Evolutionary conservation across 2,888 invertebrate genomes (phyloP), one percentile per base, ranked within the genome.

Genomic region (Parnassius apollo): DNA sequence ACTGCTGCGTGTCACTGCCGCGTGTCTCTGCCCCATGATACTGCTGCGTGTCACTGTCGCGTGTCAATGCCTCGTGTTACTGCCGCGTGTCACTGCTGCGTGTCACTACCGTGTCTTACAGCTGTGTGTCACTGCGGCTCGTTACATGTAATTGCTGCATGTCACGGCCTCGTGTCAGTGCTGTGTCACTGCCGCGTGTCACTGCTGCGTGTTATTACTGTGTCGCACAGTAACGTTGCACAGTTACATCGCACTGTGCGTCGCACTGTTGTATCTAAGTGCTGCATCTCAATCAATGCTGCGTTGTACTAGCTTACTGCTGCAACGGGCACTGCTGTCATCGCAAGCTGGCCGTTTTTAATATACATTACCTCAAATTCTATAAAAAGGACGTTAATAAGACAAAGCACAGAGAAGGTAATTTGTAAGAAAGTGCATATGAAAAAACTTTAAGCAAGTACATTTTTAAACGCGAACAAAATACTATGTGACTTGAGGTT

Each of bases 1-100:
- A 95, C 1, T 82, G 94, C 62, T 84, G 93, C n/a, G 67, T 94
- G 97, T 60, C 84, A 97, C 94, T 64, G 1, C 94, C 98, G 51
- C 86, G n/a, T n/a, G n/a, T n/a, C n/a, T n/a, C n/a, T 96, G 93
- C 96, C 61, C 94, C 95, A 60, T 86, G 82, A 69, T 42, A 42
- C 42, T 1, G 42, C 42, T 9, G 85, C 85, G 44, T 72, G 80
- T 25, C 72, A 71, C 46, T 9, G 42, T 97, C 25, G 94, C 94
- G 95, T 11, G 93, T 94, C 56, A 92, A 97, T 22, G 95, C 95
- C 46, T 94, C 96, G 0, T 56, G 13, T 10, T 0, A 13, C 18
- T 0, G 18, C 18, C 18, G 0, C 18, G 44, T 11, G 4, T 1
- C 44, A 44, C 44, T 44, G 44, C 44, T 8, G 44, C 25, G 9